Percentiles rank a stretch among this genome's conserved stretches.
Conservation (phyloP, 2,797 vertebrate genomes). For the Pangasius larnaudii region DNA sequence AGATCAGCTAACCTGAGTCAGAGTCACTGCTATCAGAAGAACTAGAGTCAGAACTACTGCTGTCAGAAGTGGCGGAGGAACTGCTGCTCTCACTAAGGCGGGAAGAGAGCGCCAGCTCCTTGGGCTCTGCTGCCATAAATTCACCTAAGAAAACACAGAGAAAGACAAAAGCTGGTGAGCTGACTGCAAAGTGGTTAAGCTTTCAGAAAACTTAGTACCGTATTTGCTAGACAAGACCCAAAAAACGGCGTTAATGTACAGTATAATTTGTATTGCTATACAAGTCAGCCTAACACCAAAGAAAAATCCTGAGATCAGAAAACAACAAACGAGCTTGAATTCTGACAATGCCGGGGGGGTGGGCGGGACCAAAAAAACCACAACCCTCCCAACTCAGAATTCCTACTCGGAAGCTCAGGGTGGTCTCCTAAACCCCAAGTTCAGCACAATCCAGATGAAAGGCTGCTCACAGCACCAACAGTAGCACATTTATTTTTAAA, state of each 20-base stretch:
- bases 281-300: not conserved
- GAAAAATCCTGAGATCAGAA: not conserved
- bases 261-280: not conserved
- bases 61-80: slow-evolving; percentile 65
- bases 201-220: not conserved
- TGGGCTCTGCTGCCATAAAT: slow-evolving; percentile 23
- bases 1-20: slow-evolving; percentile 82
- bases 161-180: slow-evolving; percentile 16
- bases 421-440: too few relatives aligned
- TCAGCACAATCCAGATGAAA: too few relatives aligned
- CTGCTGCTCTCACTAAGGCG: slow-evolving; percentile 77
- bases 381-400: too few relatives aligned
- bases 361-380: too few relatives aligned
- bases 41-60: slow-evolving; percentile 71
- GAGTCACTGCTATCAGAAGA: slow-evolving; percentile 82
- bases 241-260: not conserved
- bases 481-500: too few relatives aligned
- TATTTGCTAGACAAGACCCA: not conserved
- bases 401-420: too few relatives aligned
- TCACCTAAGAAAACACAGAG: slow-evolving; percentile 64
- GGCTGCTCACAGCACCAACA: too few relatives aligned
- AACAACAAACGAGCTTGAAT: not conserved
- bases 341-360: not conserved
- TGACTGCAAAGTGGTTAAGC: not conserved
- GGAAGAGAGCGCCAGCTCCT: slow-evolving; percentile 56